Base-by-base conservation (phyloP, 2,888 invertebrate genomes). In the Stenolophus ochropezus region DNA sequence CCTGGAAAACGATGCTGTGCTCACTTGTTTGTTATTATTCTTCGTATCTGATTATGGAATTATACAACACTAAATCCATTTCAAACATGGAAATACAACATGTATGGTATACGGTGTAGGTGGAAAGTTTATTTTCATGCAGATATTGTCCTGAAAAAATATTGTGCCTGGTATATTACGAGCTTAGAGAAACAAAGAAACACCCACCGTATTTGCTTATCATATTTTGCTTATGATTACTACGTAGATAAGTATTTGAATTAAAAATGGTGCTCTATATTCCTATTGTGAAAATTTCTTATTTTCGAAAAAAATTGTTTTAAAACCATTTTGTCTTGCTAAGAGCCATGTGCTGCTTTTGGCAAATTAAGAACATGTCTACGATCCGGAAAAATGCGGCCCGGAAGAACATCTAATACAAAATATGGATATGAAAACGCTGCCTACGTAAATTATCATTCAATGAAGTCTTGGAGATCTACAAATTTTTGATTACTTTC, bases 21-120 rank as follows among this genome's bases (percentile, higher is more conserved):
- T 23, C 33, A 16, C n/a, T 61, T 61, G 61, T 61, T 61, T 23
- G 23, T 61, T 53, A 61, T 27, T 61, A 23, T 61, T 61, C 11
- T 51, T 51, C 51, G 23, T 61, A 61, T 61, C 61, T 23, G 25
- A 56, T 56, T 56, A 56, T 56, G 23, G 61, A 61, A 61, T 61
- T 61, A 61, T 61, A 23, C 23, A 14, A 1, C 25, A 11, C 25
- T 61, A 23, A 61, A 61, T 61, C 61, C 4, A 4, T 11, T 21
- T 61, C 23, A 61, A 14, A 61, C n/a, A 61, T 61, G 25, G 25
- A 61, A 61, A 14, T 51, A 16, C 51, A 51, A 51, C 14, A 51
- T 16, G 16, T n/a, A n/a, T n/a, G n/a, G n/a, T n/a, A n/a, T n/a
- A n/a, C n/a, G n/a, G n/a, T n/a, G n/a, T 14, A n/a, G 49, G 49